A percentile compares a stretch with the other conserved stretches of the same genome.
phyloP scores from a whole-genome alignment of 2,888 invertebrate genomes.

The Kuschelorhynchus macadamiae region DNA sequence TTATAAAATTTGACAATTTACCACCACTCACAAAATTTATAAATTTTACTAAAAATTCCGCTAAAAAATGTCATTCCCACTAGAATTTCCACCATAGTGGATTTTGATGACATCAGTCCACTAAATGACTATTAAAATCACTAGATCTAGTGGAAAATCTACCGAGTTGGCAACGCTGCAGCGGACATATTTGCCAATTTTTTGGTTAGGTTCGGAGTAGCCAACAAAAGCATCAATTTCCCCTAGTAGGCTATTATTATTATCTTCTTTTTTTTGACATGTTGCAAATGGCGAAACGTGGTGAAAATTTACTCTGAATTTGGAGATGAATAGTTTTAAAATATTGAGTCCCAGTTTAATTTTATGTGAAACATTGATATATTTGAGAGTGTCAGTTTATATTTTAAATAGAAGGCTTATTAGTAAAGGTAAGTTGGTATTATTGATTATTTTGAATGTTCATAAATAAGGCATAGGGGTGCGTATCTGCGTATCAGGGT shows the following conservation, averaged over 20 bases:
- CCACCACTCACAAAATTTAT: too few relatives aligned
- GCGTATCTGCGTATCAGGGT: too few relatives aligned
- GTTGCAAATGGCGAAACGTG: conserved; percentile 11
- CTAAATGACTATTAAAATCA: too few relatives aligned
- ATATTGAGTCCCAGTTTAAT: conserved; percentile 3
- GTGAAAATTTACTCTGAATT: conserved; percentile 8
- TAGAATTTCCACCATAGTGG: too few relatives aligned
- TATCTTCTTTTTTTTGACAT: conserved; percentile 12
- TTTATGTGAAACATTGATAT: not conserved
- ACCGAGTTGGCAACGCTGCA: too few relatives aligned
- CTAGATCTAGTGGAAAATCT: too few relatives aligned
- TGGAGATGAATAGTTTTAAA: conserved; percentile 13
- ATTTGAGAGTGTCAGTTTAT: not conserved
- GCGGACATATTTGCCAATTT: conserved; percentile 53
- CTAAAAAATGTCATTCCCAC: too few relatives aligned
- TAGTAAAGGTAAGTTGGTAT: conserved; percentile 20
- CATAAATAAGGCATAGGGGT: too few relatives aligned
- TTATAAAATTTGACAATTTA: too few relatives aligned
- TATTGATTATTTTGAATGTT: conserved; percentile 32
- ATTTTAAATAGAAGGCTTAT: not conserved
- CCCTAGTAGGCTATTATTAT: not conserved
- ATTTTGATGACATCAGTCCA: too few relatives aligned
- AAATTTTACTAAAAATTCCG: too few relatives aligned
- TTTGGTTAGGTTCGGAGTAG: conserved; percentile 14
- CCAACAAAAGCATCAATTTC: not conserved